Conservation (phyloP, 2,113 vertebrate genomes). For the Vombatus ursinus region DNA sequence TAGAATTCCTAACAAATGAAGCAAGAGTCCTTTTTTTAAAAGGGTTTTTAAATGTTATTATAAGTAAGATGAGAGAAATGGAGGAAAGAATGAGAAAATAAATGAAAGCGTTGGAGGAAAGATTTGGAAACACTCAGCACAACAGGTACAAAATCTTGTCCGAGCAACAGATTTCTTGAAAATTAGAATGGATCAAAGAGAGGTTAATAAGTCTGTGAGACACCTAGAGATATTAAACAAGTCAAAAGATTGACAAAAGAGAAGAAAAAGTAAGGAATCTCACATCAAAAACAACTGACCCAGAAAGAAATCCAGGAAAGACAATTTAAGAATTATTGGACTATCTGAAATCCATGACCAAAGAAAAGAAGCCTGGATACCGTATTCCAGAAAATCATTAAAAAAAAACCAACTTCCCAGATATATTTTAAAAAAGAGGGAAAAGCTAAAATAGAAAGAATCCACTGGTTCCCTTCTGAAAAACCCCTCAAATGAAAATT, state of each 20-base stretch:
- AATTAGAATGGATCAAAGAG: neutral
- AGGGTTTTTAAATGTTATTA: no score
- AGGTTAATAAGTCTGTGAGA: neutral
- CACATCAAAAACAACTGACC: neutral
- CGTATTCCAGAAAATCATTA: neutral
- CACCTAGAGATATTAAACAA: neutral
- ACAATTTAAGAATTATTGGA: neutral
- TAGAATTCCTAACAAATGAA: no score
- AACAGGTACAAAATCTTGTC: neutral
- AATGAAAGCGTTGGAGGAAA: neutral
- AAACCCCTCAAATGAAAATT: neutral
- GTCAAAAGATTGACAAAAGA: neutral
- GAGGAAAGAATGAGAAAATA: neutral
- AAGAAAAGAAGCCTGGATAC: neutral
- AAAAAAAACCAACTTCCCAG: neutral
- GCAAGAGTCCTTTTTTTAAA: no score
- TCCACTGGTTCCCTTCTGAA: neutral
- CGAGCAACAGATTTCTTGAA: neutral
- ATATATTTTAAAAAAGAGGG: neutral
- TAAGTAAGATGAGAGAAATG: neutral
- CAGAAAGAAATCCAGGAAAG: neutral
- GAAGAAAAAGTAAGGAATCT: neutral
- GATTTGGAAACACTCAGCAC: neutral
- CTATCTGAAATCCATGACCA: neutral
- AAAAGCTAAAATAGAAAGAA: neutral